phyloP scores from a whole-genome alignment of 2,888 invertebrate species.

The Crepidodera aurea region DNA sequence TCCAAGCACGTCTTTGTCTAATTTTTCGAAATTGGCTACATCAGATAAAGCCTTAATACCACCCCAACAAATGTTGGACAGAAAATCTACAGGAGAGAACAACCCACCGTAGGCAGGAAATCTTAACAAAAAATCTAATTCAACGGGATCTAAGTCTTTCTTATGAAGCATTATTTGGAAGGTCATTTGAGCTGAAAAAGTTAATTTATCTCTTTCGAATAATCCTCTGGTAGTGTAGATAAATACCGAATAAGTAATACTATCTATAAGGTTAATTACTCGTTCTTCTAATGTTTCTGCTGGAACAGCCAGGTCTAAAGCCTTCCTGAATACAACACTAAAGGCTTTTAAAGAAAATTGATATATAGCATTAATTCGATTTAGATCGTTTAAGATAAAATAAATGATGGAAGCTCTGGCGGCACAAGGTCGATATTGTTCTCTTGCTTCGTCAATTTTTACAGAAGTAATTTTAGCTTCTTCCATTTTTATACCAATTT shows the following conservation, averaged over 20 bases:
- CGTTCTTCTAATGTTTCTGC: constrained; percentile 76
- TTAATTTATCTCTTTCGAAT: constrained; percentile 91
- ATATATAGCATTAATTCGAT: constrained; percentile 93
- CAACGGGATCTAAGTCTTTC: constrained; percentile 75
- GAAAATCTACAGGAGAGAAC: constrained; percentile 82
- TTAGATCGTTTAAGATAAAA: constrained; percentile 91
- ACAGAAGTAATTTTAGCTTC: constrained; percentile 87
- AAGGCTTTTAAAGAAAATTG: constrained; percentile 96
- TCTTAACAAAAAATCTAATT: constrained; percentile 87
- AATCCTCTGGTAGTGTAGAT: constrained; percentile 89
- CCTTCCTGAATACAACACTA: constrained; percentile 88
- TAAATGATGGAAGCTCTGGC: constrained; percentile 88
- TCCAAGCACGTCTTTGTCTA: constrained; percentile 92
- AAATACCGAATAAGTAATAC: constrained; percentile 86
- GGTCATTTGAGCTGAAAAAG: constrained; percentile 87
- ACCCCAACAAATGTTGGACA: constrained; percentile 86
- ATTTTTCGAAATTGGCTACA: constrained; percentile 80
- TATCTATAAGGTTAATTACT: constrained; percentile 82
- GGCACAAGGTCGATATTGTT: constrained; percentile 86
- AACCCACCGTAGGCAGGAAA: constrained; percentile 82
- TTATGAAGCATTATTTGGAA: constrained; percentile 69
- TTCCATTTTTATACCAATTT: constrained; percentile 85
- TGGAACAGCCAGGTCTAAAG: constrained; percentile 73
- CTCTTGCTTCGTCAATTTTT: constrained; percentile 90
- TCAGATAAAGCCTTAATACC: constrained; percentile 82